phyloP scores from a whole-genome alignment of 2,797 vertebrate species.

The Periparus ater region DNA sequence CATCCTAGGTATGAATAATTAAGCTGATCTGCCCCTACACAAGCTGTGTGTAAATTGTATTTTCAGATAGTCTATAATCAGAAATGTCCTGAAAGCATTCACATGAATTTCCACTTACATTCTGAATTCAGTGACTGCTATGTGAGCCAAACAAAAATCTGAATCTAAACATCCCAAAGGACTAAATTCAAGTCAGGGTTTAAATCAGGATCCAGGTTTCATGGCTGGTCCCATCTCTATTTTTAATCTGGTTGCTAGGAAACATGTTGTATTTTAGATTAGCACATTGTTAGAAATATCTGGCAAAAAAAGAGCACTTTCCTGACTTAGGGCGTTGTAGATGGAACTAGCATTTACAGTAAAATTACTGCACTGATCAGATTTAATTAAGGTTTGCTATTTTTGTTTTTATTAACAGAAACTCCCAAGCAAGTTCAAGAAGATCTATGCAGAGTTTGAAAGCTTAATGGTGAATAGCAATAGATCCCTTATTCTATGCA shows the following conservation, averaged over 20 bases:
- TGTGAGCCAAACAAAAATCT: constrained; percentile 21
- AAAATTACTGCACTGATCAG: constrained; percentile 4
- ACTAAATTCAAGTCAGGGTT: constrained; percentile 46
- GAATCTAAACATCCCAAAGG: constrained; percentile 33
- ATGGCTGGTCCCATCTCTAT: constrained; percentile 66
- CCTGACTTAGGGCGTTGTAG: constrained; percentile 49
- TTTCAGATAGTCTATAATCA: constrained; percentile 12
- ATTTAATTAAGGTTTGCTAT: constrained; percentile 67
- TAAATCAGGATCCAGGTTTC: constrained; percentile 66
- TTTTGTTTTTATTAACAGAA: constrained; percentile 85
- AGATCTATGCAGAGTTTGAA: constrained; percentile 97
- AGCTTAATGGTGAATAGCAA: constrained; percentile 92
- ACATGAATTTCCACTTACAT: background rate
- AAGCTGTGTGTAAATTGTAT: constrained; percentile 4
- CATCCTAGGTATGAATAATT: constrained; percentile 14
- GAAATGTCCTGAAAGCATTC: background rate
- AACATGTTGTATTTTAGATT: constrained; percentile 68
- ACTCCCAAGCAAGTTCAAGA: constrained; percentile 99
- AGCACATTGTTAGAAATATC: constrained; percentile 68
- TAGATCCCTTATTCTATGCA: constrained; percentile 66
- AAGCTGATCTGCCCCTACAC: background rate
- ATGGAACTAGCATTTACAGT: constrained; percentile 44
- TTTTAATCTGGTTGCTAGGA: constrained; percentile 76
- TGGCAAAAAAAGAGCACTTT: constrained; percentile 62
- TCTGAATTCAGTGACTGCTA: constrained; percentile 27